Conservation (phyloP, 2,888 invertebrate genomes). For the Brenthis daphne region DNA sequence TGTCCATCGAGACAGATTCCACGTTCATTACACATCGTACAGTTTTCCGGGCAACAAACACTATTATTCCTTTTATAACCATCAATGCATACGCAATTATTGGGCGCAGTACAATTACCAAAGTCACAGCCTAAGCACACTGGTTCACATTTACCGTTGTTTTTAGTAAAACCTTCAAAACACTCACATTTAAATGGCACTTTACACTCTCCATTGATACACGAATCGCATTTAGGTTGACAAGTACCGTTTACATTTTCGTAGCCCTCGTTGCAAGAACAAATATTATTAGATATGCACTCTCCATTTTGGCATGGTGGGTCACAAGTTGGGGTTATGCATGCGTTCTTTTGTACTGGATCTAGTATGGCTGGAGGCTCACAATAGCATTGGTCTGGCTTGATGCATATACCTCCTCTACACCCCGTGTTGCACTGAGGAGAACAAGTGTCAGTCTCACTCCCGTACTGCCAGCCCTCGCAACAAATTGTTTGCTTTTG, state of each 20-base stretch:
- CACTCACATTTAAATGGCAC: slow-evolving; percentile 84
- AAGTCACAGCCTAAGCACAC: slow-evolving; percentile 53
- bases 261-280: slow-evolving; percentile 55
- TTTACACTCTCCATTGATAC: slow-evolving; percentile 55
- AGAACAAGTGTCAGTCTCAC: slow-evolving; percentile 59
- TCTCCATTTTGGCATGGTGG: slow-evolving; percentile 60
- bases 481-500: slow-evolving; percentile 63
- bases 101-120: slow-evolving; percentile 58
- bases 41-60: slow-evolving; percentile 48
- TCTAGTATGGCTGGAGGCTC: slow-evolving; percentile 57
- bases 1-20: slow-evolving; percentile 38
- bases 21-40: slow-evolving; percentile 43
- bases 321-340: slow-evolving; percentile 57
- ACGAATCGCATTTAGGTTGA: slow-evolving; percentile 42
- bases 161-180: slow-evolving; percentile 71
- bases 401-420: slow-evolving; percentile 65
- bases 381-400: slow-evolving; percentile 65
- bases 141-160: slow-evolving; percentile 47
- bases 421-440: slow-evolving; percentile 79
- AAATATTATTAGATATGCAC: slow-evolving; percentile 60
- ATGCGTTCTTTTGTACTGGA: slow-evolving; percentile 55
- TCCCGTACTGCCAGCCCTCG: slow-evolving; percentile 66
- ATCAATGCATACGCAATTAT: slow-evolving; percentile 67
- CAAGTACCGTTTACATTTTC: slow-evolving; percentile 43
- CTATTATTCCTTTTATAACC: slow-evolving; percentile 50